Conservation (phyloP, 2,888 invertebrate genomes). For the Nymphalis polychloros region DNA sequence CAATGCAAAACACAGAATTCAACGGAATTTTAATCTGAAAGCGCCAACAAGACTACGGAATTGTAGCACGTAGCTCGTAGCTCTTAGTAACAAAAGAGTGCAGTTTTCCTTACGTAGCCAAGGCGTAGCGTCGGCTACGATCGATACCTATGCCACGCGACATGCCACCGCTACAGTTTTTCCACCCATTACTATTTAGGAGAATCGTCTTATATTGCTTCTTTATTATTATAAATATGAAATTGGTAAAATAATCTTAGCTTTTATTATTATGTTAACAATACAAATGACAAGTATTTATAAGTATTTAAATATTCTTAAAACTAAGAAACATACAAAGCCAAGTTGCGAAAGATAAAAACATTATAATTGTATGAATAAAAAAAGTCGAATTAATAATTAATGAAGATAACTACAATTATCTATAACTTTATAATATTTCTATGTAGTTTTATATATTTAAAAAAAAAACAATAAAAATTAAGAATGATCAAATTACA, state of each 20-base stretch:
- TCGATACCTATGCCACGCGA: constrained; percentile 74
- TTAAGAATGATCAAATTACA: no score
- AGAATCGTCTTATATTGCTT: constrained; percentile 23
- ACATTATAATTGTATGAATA: no score
- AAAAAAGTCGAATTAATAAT: no score
- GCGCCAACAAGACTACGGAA: neutral
- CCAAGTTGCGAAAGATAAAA: no score
- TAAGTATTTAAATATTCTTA: no score
- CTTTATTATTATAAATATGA: neutral
- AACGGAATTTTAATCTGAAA: neutral
- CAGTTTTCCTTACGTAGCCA: constrained; percentile 60
- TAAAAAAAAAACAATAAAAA: no score
- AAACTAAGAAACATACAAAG: no score
- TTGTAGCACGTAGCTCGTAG: constrained; percentile 17
- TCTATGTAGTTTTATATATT: no score
- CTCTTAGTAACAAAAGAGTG: constrained; percentile 49
- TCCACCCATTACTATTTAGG: constrained; percentile 49
- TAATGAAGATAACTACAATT: no score
- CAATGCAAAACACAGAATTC: neutral
- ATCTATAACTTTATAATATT: no score
- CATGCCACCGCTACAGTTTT: constrained; percentile 68
- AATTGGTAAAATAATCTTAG: neutral
- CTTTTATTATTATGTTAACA: no score
- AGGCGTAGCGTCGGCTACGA: constrained; percentile 68
- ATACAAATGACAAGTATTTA: no score